Conservation (phyloP, 1,140 invertebrate genomes). For the Phenacoccus solenopsis region DNA sequence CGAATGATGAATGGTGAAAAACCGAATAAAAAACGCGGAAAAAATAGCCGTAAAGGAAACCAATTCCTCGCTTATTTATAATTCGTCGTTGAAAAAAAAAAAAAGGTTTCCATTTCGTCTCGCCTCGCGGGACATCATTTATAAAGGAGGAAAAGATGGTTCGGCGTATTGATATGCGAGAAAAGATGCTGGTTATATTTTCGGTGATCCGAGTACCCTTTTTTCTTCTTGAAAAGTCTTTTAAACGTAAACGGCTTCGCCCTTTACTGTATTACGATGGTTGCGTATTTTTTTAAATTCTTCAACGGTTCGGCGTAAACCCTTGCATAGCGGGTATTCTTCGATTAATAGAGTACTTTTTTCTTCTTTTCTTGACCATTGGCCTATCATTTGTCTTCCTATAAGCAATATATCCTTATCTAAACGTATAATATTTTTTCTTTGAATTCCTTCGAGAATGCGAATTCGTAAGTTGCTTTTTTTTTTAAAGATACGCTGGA, state of each 20-base stretch:
- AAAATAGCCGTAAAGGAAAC: background rate
- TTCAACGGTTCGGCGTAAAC: slow-evolving; percentile 9
- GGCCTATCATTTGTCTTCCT: slow-evolving; percentile 13
- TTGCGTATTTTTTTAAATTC: slow-evolving; percentile 4
- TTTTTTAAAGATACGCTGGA: background rate
- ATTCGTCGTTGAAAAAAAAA: slow-evolving; percentile 6
- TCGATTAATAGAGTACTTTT: slow-evolving; percentile 10
- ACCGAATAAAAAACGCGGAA: background rate
- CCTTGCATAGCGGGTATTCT: background rate
- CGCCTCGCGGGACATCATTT: slow-evolving; percentile 15
- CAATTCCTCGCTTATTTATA: background rate
- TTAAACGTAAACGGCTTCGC: slow-evolving; percentile 6
- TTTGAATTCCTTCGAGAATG: background rate
- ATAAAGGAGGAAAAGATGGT: background rate
- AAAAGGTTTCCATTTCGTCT: slow-evolving; percentile 5
- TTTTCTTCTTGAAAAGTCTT: slow-evolving; percentile 4
- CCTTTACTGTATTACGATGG: slow-evolving; percentile 2
- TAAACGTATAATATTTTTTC: background rate
- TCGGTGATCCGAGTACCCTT: background rate
- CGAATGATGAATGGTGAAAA: background rate
- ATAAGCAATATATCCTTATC: slow-evolving; percentile 15
- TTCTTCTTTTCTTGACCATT: slow-evolving; percentile 11
- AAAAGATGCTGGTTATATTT: background rate
- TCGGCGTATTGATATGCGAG: background rate
- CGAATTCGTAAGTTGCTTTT: background rate